phyloP scores from a whole-genome alignment of 2,888 invertebrate species.

The Drosophila monieri region DNA sequence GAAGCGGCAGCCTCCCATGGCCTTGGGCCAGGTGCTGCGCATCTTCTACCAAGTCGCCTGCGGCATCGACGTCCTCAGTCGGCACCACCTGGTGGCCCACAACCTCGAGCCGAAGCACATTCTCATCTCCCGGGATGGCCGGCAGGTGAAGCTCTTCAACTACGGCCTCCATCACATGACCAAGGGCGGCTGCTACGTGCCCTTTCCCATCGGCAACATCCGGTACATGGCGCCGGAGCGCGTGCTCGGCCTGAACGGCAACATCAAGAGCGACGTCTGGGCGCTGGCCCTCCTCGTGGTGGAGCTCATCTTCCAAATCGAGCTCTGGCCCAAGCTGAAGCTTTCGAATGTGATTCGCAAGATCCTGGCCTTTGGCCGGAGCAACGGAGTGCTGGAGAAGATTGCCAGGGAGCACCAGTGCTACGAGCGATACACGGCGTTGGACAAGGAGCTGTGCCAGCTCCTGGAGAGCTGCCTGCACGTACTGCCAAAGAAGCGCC shows the following conservation, averaged over 20 bases:
- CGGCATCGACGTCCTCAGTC: slow-evolving; percentile 90
- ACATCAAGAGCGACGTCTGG: slow-evolving; percentile 96
- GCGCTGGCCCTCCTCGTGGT: slow-evolving; percentile 95
- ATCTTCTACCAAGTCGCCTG: slow-evolving; percentile 90
- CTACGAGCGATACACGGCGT: slow-evolving; percentile 74
- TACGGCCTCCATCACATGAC: slow-evolving; percentile 98
- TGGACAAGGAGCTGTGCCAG: slow-evolving; percentile 80
- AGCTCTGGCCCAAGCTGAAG: slow-evolving; percentile 90
- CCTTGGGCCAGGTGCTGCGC: slow-evolving; percentile 85
- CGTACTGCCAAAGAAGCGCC: slow-evolving; percentile 87
- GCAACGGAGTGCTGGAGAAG: slow-evolving; percentile 86
- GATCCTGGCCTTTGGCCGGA: slow-evolving; percentile 86
- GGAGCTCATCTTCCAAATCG: slow-evolving; percentile 89
- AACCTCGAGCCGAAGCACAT: slow-evolving; percentile 93
- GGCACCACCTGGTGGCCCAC: slow-evolving; percentile 90
- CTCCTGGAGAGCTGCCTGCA: slow-evolving; percentile 90
- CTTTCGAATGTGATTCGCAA: slow-evolving; percentile 89
- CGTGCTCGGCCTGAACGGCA: slow-evolving; percentile 87
- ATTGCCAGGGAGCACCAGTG: slow-evolving; percentile 92
- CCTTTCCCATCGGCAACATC: slow-evolving; percentile 93
- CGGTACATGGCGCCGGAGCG: slow-evolving; percentile 93
- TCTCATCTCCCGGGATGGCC: slow-evolving; percentile 87
- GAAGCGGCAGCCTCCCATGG: slow-evolving; percentile 82
- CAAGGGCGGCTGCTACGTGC: slow-evolving; percentile 92
- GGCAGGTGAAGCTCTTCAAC: slow-evolving; percentile 92